Base-by-base conservation (phyloP, 2,113 vertebrate genomes). In the Gadus macrocephalus region DNA sequence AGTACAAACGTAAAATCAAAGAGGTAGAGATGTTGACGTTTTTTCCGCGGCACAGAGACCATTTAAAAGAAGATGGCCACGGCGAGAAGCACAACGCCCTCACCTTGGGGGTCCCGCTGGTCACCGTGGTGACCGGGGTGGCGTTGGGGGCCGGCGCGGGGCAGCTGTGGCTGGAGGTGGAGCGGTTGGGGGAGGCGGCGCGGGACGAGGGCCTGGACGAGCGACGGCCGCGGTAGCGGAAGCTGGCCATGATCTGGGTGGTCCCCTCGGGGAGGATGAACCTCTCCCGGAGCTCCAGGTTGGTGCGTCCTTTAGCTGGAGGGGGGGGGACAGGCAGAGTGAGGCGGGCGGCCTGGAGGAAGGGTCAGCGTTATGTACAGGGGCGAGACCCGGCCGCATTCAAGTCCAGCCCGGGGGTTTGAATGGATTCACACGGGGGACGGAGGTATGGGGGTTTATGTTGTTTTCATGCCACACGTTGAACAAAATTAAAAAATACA, bases 251-350 rank as follows among this genome's bases (percentile, higher is more conserved):
- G 79, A 94, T 92, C 84, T 98, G 97, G 64, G 93, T 95, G 83
- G 95, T 91, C 49, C 96, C 96, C 8, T 99, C 97, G 1, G 97
- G 96, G 77, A 99, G 82, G 74, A 98, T 98, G 87, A 98, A 98
- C 89, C 98, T 99, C 78, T 99, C 97, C 0, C 97, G 92, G 35
- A 99, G 93, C 80, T 99, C 97, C 89, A 99, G 69, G 1, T 99
- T 99, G 11, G 97, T 99, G 76, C 97, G 93, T 73, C 97, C 97
- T 90, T 99, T 98, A 60, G 97, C 97, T 99, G 76, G 27, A 64
- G 55, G 2, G 55, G 15, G 15, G 55, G 55, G n/a, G 4, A 35
- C n/a, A n/a, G 1, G n/a, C 1, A 58, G 55, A 14, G 7, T 58
- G 55, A 58, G 55, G 15, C 1, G n/a, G 55, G 1, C 5, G 7